phyloP scores from a whole-genome alignment of 2,888 invertebrate species.

The Spisula subtruncata region DNA sequence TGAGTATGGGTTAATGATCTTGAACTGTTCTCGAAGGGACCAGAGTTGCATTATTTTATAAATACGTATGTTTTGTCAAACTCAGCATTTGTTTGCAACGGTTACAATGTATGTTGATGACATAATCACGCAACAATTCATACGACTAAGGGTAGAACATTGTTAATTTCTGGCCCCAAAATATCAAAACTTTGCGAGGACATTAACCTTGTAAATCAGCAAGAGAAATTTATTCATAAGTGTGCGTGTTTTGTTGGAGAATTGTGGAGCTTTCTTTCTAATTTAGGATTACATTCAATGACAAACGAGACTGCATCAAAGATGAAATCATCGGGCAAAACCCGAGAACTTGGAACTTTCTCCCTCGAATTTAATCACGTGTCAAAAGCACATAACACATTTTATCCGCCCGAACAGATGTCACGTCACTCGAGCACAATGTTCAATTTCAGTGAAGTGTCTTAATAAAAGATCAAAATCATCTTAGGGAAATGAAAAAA shows the following conservation, averaged over 20 bases:
- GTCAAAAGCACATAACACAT: not conserved
- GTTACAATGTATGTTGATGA: too few relatives aligned
- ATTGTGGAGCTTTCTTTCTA: not conserved
- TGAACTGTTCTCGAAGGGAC: too few relatives aligned
- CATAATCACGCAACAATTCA: too few relatives aligned
- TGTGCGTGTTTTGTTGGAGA: not conserved
- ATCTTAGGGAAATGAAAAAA: too few relatives aligned
- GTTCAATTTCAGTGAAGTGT: slow-evolving; percentile 4
- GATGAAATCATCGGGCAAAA: not conserved
- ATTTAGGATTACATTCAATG: not conserved
- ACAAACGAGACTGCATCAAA: not conserved
- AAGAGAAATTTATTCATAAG: not conserved
- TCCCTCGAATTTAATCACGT: not conserved
- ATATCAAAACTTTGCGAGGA: too few relatives aligned
- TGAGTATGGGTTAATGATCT: too few relatives aligned
- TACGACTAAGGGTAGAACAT: too few relatives aligned
- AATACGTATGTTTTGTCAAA: too few relatives aligned
- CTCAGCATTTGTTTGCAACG: too few relatives aligned
- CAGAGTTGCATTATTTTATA: too few relatives aligned
- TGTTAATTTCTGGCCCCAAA: too few relatives aligned
- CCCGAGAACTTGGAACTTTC: not conserved
- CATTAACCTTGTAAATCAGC: too few relatives aligned
- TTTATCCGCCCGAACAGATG: slow-evolving; percentile 3
- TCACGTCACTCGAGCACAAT: not conserved
- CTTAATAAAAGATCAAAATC: not conserved